Conservation (phyloP, 2,113 vertebrate genomes). For the Myxocyprinus asiaticus region DNA sequence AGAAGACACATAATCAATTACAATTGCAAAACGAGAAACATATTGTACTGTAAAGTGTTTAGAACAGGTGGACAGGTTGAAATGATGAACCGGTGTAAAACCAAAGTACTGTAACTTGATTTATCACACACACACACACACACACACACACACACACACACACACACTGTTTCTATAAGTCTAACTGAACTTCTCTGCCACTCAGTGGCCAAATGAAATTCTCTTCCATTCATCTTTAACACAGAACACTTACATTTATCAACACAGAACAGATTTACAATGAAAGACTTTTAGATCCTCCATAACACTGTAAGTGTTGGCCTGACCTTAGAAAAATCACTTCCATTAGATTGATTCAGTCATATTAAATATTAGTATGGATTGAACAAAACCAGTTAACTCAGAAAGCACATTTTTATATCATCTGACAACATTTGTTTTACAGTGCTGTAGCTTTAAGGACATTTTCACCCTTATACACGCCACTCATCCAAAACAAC, state of each 20-base stretch:
- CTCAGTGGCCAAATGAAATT: conserved; percentile 73
- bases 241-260: not conserved
- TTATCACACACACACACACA: too few species aligned
- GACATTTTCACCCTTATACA: too few species aligned
- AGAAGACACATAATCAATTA: too few species aligned
- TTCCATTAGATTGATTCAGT: not conserved
- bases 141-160: not conserved
- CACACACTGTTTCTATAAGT: not conserved
- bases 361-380: not conserved
- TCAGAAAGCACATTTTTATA: too few species aligned
- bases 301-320: too few species aligned
- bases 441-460: too few species aligned
- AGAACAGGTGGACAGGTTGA: not conserved
- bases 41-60: not conserved
- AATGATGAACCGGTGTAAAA: conserved; percentile 5
- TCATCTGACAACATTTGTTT: too few species aligned
- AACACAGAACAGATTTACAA: not conserved
- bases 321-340: not conserved
- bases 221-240: conserved; percentile 39
- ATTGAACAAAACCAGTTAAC: too few species aligned
- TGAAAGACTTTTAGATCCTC: not conserved
- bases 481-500: not conserved
- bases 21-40: too few species aligned
- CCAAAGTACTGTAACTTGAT: not conserved
- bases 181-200: conserved; percentile 76